A percentile compares a stretch with the other conserved stretches of the same genome.
phyloP scores from a whole-genome alignment of 2,888 invertebrate genomes.

The Melolontha melolontha region DNA sequence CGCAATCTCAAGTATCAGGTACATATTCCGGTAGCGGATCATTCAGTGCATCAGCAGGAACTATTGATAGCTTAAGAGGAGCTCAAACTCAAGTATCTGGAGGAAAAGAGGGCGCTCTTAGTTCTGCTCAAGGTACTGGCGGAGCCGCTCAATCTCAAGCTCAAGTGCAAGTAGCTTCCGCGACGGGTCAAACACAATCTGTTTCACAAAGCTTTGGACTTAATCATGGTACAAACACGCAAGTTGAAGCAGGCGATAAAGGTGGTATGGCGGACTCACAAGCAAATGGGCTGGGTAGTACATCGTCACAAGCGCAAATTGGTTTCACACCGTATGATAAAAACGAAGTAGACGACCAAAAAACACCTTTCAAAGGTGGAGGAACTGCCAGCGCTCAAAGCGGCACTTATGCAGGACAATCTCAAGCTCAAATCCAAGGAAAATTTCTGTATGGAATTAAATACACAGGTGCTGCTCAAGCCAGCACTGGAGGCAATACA shows the following conservation, averaged over 20 bases:
- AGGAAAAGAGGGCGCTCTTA: conserved; percentile 79
- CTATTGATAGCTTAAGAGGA: conserved; percentile 79
- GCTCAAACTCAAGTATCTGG: conserved; percentile 79
- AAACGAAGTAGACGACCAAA: conserved; percentile 68
- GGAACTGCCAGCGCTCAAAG: conserved; percentile 85
- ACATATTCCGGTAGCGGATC: conserved; percentile 82
- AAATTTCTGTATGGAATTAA: conserved; percentile 74
- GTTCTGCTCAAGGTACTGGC: conserved; percentile 79
- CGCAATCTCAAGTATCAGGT: conserved; percentile 87
- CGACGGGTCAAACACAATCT: conserved; percentile 81
- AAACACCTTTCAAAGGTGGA: conserved; percentile 77
- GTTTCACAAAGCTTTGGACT: conserved; percentile 81
- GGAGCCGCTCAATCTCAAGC: conserved; percentile 82
- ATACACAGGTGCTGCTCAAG: conserved; percentile 80
- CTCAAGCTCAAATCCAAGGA: conserved; percentile 86
- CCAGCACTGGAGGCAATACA: conserved; percentile 76
- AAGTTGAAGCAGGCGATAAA: conserved; percentile 84
- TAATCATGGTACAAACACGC: conserved; percentile 81
- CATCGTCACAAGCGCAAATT: conserved; percentile 90
- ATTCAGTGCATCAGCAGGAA: conserved; percentile 86
- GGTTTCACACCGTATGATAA: conserved; percentile 83
- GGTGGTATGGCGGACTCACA: conserved; percentile 90
- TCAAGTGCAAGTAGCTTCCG: conserved; percentile 80
- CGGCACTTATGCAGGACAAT: conserved; percentile 79
- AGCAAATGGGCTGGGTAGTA: conserved; percentile 85